Evolutionary conservation across 2,113 vertebrate genomes (phyloP), one percentile per base, ranked within the genome.

Genomic region (Dryoscopus gambensis): DNA sequence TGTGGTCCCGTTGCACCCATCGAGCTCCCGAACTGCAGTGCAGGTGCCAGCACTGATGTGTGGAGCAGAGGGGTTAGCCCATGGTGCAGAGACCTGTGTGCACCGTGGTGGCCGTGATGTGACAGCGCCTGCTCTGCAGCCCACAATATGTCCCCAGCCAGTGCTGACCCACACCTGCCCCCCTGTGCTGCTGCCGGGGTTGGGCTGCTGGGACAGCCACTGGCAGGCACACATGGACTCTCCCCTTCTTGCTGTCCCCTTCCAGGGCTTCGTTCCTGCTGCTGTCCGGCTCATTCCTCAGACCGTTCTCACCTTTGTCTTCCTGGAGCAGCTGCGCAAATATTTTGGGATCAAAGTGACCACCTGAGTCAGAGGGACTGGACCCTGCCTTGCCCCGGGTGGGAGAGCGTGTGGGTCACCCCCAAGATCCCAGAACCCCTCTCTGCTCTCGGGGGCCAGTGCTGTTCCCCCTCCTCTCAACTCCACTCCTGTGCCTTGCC

Each of bases 311-410:
- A 99, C 98, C 79, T 99, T 99, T 89, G 7, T 99, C 73, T 99
- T 99, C 96, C 98, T 99, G 80, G 99, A 99, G 81, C 99, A 99
- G 96, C 98, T 99, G 67, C 98, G 98, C 95, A 98, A 98, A 70
- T 42, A 99, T 94, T 99, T 99, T 33, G 99, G 99, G 90, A 98
- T 99, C 94, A 96, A 94, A 85, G 98, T 99, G 91, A 80, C 97
- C 89, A 97, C 98, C 95, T 99, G 97, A 97, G 62, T 6, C 6
- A 5, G 25, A 77, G 52, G 4, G 35, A 40, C 8, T 0, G 18
- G 76, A 40, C 47, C 84, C 57, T 44, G 74, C 60, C 37, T 82
- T 7, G 2, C 78, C 84, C 88, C 8, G 1, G 12, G 27, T 40
- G 88, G 33, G 10, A 73, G 92, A 69, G 79, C 27, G 0, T 42